Conservation (phyloP, 2,797 vertebrate species). For the Artibeus jamaicensis region DNA sequence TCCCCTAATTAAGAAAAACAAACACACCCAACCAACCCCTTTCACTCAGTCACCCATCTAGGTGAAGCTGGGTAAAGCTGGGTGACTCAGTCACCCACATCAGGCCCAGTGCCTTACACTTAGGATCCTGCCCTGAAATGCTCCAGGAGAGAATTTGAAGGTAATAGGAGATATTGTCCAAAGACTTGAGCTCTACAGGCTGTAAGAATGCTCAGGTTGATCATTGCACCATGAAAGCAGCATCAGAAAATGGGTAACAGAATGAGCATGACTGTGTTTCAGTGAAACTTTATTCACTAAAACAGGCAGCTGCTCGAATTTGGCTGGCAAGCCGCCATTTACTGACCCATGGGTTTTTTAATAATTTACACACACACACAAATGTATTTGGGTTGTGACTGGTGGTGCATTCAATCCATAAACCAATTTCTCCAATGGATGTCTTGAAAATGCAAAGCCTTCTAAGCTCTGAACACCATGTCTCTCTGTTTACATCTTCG, state of each 20-base stretch:
- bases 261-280: background rate
- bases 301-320: background rate
- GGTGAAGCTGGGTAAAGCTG: too few relatives aligned
- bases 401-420: background rate
- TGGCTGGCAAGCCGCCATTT: background rate
- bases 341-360: background rate
- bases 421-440: background rate
- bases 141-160: background rate
- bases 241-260: too few relatives aligned
- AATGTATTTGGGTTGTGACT: background rate
- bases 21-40: background rate
- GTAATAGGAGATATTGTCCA: background rate
- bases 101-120: background rate
- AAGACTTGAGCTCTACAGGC: background rate
- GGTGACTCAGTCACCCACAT: accelerated
- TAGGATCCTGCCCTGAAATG: background rate
- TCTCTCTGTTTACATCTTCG: background rate
- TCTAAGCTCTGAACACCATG: background rate
- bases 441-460: background rate
- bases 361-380: background rate
- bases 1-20: background rate
- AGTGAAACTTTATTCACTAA: background rate
- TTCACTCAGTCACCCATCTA: background rate
- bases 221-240: too few relatives aligned
- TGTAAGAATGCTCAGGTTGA: background rate